Evolutionary conservation across 2,113 vertebrate genomes (phyloP).

Genomic region (Odontophorus gujanensis): DNA sequence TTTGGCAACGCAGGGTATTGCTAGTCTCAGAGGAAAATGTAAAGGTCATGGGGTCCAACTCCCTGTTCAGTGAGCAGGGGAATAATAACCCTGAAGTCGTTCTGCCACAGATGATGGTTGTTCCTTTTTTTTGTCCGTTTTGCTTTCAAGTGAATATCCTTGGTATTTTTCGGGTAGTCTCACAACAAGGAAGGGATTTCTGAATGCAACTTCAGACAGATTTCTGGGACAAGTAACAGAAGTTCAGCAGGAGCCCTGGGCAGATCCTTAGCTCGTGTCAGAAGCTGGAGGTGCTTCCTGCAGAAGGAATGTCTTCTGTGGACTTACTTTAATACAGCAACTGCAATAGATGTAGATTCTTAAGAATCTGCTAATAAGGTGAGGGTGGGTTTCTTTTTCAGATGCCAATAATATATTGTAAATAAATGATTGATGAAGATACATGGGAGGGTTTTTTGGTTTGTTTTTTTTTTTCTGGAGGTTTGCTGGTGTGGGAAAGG

Average conservation of each 20-base stretch:
- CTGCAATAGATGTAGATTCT: not conserved
- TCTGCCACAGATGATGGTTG: not conserved
- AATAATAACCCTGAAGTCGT: not conserved
- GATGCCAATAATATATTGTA: not conserved
- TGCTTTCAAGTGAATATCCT: not conserved
- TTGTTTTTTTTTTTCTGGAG: not conserved
- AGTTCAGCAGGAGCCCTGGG: not conserved
- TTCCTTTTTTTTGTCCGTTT: not conserved
- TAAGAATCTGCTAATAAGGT: not conserved
- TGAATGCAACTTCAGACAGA: not conserved
- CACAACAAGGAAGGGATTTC: too few species aligned
- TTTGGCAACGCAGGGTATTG: too few species aligned
- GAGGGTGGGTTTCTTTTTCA: not conserved
- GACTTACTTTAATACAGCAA: not conserved
- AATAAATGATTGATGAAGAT: not conserved
- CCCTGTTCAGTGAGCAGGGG: too few species aligned
- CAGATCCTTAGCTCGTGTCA: not conserved
- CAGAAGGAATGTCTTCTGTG: not conserved
- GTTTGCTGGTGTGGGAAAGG: not conserved
- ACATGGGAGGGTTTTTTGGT: too few species aligned
- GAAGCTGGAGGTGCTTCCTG: rapidly evolving
- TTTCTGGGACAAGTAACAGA: not conserved
- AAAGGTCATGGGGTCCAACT: too few species aligned
- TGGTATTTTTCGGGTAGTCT: not conserved
- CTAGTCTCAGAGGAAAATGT: too few species aligned